Base-by-base conservation (phyloP, 2,888 invertebrate genomes). In the Eristalis tenax region DNA sequence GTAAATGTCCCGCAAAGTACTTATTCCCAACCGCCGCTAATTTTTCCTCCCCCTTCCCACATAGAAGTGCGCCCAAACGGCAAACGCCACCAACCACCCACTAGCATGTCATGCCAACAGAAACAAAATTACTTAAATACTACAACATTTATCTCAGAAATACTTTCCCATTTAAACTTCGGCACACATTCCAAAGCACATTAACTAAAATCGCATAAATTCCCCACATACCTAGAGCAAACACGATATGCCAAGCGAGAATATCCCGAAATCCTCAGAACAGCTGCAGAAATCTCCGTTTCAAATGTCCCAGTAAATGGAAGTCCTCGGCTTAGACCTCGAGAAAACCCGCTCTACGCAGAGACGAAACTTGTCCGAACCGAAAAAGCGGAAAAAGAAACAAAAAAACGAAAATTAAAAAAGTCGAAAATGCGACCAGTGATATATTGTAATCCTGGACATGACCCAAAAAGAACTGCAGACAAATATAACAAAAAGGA, bases 361-460 rank as follows among this genome's bases (percentile, higher is more conserved):
- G 18, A 5, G 4, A 18, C 18, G 18, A 50, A 50, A 50, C 50
- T 50, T 50, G 18, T 18, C 50, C 50, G 6, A 50, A 4, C 50
- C 50, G 50, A 18, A 50, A 18, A 50, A 8, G 50, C 4, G n/a
- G 8, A 6, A 38, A n/a, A 69, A 26, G 26, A 15, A 26, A 18
- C 38, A 75, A n/a, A 65, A 26, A 65, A 70, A 61, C 5, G 61
- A 75, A 76, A 73, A 66, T 76, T 66, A 71, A 83, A 83, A 87
- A 82, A 81, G 70, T 68, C 83, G 74, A 82, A 87, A 87, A 87
- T 68, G 76, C 83, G 78, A 79, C 83, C 69, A 73, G 87, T 87
- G 83, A 87, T 87, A 87, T 87, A 87, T 87, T 79, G 87, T 87
- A 80, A 83, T 87, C 83, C 79, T 73, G 79, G 87, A 87, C 86